Conservation (phyloP, 2,888 invertebrate species). For the Drosophila conformis region DNA sequence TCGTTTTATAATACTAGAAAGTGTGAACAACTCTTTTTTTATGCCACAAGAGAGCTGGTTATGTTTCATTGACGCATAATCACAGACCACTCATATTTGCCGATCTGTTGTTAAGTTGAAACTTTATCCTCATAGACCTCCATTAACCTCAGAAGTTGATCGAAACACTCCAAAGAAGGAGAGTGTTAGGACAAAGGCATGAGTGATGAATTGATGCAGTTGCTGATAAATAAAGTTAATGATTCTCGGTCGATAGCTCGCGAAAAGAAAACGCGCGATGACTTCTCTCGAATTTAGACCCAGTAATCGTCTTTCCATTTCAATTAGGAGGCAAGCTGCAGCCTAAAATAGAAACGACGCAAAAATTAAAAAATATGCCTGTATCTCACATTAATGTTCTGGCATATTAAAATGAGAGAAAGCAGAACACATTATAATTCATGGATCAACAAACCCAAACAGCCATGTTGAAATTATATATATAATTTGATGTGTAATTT, state of each 20-base stretch:
- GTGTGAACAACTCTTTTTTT: background rate
- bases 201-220: background rate
- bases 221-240: background rate
- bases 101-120: background rate
- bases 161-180: background rate
- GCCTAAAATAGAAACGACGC: background rate
- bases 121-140: background rate
- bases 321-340: background rate
- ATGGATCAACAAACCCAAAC: background rate
- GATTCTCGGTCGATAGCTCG: background rate
- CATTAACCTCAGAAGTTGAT: background rate
- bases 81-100: background rate
- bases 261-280: background rate
- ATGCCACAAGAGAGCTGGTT: background rate
- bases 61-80: background rate
- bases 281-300: background rate
- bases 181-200: background rate
- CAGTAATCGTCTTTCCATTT: background rate
- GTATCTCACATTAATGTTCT: background rate
- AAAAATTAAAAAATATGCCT: background rate
- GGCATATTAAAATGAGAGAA: background rate
- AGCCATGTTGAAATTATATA: background rate
- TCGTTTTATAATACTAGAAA: background rate
- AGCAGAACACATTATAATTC: background rate
- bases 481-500: background rate